A percentile compares a stretch with the other conserved stretches of the same genome.
These are phyloP conservation scores for Macquaria australasica DNA, from an alignment of 2,113 vertebrate species.

Conservation along the genomic window DNA sequence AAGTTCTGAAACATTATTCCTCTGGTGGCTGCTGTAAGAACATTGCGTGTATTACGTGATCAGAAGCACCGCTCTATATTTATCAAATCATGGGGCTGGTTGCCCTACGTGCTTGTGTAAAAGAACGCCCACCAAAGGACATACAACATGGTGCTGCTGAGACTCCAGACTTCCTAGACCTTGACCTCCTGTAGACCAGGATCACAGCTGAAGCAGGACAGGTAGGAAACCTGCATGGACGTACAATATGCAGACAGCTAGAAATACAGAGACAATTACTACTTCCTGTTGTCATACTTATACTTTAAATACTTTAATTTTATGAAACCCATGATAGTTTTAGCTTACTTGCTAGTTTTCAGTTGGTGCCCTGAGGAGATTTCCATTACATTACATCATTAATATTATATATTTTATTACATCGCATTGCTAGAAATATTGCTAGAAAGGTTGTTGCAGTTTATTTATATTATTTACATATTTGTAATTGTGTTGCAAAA, in stretches of 20 bases:
- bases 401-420: too few species aligned
- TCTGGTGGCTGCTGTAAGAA: conserved; percentile 57
- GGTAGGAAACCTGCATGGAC: conserved; percentile 69
- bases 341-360: not conserved
- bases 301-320: not conserved
- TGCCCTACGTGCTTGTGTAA: conserved; percentile 28
- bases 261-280: not conserved
- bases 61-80: conserved; percentile 83
- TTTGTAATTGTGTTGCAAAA: conserved; percentile 2
- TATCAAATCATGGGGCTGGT: conserved; percentile 79
- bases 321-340: not conserved
- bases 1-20: conserved; percentile 76
- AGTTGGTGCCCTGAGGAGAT: not conserved
- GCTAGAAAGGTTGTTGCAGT: not conserved
- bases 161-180: conserved; percentile 39
- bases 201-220: conserved; percentile 58
- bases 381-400: not conserved
- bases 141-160: conserved; percentile 47
- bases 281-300: not conserved
- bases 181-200: conserved; percentile 39
- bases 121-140: conserved; percentile 64
- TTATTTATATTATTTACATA: not conserved
- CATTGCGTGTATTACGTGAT: conserved; percentile 80
- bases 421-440: not conserved
- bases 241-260: not conserved